phyloP scores from a whole-genome alignment of 2,888 invertebrate species.

The Diarsia rubi region DNA sequence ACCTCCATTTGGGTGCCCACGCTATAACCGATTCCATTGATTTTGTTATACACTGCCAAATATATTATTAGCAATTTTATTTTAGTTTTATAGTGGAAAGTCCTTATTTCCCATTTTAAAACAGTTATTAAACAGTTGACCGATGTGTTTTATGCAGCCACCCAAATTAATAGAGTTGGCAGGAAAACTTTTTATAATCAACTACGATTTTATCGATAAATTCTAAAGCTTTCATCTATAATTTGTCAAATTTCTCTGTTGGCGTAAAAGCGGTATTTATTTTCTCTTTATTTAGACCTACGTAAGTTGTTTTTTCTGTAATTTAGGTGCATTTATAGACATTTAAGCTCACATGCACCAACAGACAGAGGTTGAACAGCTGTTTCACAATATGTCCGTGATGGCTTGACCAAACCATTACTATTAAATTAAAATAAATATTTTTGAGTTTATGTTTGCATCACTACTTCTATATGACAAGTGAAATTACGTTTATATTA shows the following conservation, averaged over 20 bases:
- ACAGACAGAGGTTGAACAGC: neutral
- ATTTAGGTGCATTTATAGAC: neutral
- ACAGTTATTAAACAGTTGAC: constrained; percentile 53
- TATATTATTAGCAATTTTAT: constrained; percentile 45
- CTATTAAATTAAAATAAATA: too few relatives aligned
- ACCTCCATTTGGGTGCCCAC: constrained; percentile 34
- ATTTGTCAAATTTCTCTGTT: neutral
- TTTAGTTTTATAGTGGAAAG: constrained; percentile 1
- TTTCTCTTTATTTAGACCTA: neutral
- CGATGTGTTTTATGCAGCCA: constrained; percentile 53
- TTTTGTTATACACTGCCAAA: constrained; percentile 61
- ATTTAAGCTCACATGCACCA: neutral
- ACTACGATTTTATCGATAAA: constrained; percentile 37
- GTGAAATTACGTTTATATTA: too few relatives aligned
- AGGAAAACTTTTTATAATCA: constrained; percentile 27
- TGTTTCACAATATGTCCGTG: too few relatives aligned
- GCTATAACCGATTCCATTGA: constrained; percentile 57
- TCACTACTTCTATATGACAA: too few relatives aligned
- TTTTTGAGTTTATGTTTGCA: too few relatives aligned
- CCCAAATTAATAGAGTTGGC: constrained; percentile 45
- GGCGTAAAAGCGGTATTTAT: neutral
- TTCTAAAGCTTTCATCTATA: neutral
- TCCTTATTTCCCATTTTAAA: constrained; percentile 45
- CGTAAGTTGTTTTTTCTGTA: neutral
- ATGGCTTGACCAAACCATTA: too few relatives aligned